These are phyloP conservation scores for Apoda limacodes DNA, from an alignment of 2,888 invertebrate species.

Conservation along the genomic window DNA sequence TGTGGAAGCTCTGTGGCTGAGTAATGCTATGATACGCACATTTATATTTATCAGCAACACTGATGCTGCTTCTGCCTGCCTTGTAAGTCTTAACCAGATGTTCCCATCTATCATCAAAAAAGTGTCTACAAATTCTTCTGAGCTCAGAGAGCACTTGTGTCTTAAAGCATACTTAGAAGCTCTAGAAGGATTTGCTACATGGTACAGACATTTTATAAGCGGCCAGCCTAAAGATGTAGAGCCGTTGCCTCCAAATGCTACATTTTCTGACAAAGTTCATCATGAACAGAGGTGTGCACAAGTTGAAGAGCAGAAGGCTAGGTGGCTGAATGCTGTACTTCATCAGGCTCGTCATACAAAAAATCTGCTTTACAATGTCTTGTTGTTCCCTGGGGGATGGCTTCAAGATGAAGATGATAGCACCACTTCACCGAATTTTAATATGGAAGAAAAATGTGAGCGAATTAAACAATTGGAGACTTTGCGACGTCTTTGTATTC, in stretches of 20 bases:
- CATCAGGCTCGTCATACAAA: slow-evolving; percentile 82
- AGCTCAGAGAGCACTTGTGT: slow-evolving; percentile 86
- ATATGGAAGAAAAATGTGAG: slow-evolving; percentile 54
- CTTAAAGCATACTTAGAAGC: slow-evolving; percentile 89
- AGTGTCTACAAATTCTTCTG: slow-evolving; percentile 49
- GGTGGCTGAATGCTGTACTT: slow-evolving; percentile 78
- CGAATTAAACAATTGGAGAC: slow-evolving; percentile 79
- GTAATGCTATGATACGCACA: slow-evolving; percentile 88
- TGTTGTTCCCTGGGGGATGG: slow-evolving; percentile 94
- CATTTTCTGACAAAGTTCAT: slow-evolving; percentile 90
- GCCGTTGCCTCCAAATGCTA: slow-evolving; percentile 66
- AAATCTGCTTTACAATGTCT: slow-evolving; percentile 84
- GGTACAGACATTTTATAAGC: slow-evolving; percentile 87
- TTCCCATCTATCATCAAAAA: slow-evolving; percentile 46
- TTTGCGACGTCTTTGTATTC: slow-evolving; percentile 84
- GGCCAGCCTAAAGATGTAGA: slow-evolving; percentile 80
- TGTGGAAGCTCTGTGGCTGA: slow-evolving; percentile 85
- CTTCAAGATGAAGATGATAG: slow-evolving; percentile 76
- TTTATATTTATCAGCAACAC: slow-evolving; percentile 86
- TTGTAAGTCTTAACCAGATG: slow-evolving; percentile 50
- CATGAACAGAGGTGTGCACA: slow-evolving; percentile 86
- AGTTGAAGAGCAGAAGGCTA: slow-evolving; percentile 80
- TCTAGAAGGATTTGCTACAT: slow-evolving; percentile 88
- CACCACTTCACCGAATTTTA: slow-evolving; percentile 52
- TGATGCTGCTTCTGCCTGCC: slow-evolving; percentile 83